Conservation (phyloP, 2,888 invertebrate species). For the Torymus auratus region DNA sequence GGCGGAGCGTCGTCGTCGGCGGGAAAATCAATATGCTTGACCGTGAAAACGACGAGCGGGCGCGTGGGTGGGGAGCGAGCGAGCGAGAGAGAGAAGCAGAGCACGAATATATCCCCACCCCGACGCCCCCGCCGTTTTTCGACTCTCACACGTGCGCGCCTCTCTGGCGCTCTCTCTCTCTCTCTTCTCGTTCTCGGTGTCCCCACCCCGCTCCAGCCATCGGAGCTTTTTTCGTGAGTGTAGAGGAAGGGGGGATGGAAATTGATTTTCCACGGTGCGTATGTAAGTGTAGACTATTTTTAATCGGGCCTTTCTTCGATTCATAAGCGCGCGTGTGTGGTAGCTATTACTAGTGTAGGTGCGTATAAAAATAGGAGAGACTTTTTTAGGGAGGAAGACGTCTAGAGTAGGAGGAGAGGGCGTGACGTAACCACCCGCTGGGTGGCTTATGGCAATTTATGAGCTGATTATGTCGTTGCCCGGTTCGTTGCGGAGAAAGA, state of each 20-base stretch:
- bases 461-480: constrained; percentile 38
- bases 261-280: constrained; percentile 41
- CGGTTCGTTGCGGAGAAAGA: not conserved
- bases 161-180: not conserved
- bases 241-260: not conserved
- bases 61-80: too few species aligned
- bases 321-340: not conserved
- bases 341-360: too few species aligned
- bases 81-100: too few species aligned
- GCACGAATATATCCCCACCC: constrained; percentile 54
- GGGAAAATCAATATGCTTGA: constrained; percentile 72
- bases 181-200: not conserved
- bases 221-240: too few species aligned
- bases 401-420: not conserved
- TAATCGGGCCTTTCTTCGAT: constrained; percentile 27
- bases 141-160: constrained; percentile 25
- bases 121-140: constrained; percentile 11
- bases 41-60: constrained; percentile 74
- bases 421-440: constrained; percentile 26
- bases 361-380: constrained; percentile 25
- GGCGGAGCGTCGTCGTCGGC: constrained; percentile 41
- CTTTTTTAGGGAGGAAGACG: not conserved
- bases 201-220: not conserved
- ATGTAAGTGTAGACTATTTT: constrained; percentile 40
- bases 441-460: constrained; percentile 32